Percentiles rank a stretch among this genome's conserved stretches.
Evolutionary conservation across 2,888 invertebrate genomes (phyloP).

Genomic region (Timema cristinae): DNA sequence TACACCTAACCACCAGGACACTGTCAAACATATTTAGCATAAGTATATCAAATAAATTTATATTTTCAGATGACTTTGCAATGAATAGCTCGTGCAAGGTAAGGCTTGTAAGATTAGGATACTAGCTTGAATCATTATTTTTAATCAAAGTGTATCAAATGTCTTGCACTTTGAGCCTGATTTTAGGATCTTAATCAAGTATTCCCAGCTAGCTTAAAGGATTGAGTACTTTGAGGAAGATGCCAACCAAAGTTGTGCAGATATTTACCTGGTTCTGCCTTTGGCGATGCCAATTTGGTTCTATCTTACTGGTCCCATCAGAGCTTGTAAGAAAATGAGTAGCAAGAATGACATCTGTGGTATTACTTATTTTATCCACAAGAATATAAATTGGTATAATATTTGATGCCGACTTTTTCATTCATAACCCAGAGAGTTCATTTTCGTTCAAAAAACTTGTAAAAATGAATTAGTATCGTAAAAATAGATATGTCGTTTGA

Average conservation of each 20-base stretch:
- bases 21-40: neutral
- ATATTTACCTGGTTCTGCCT: neutral
- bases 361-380: neutral
- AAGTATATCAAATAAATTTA: neutral
- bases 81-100: conserved; percentile 1
- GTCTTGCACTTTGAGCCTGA: neutral
- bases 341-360: neutral
- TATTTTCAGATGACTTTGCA: conserved; percentile 1
- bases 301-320: neutral
- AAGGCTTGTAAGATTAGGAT: neutral
- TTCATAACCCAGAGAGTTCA: neutral
- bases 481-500: neutral
- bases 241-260: neutral
- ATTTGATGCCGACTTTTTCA: neutral
- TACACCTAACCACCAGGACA: neutral
- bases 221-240: neutral
- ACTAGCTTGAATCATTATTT: neutral
- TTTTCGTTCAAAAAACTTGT: neutral
- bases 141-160: neutral
- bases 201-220: neutral
- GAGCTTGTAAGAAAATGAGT: neutral
- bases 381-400: neutral
- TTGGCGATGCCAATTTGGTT: neutral
- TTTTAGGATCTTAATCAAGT: neutral
- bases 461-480: neutral